These are phyloP conservation scores for Trematocara marginatum DNA, from an alignment of 2,113 vertebrate species.

Conservation along the genomic window DNA sequence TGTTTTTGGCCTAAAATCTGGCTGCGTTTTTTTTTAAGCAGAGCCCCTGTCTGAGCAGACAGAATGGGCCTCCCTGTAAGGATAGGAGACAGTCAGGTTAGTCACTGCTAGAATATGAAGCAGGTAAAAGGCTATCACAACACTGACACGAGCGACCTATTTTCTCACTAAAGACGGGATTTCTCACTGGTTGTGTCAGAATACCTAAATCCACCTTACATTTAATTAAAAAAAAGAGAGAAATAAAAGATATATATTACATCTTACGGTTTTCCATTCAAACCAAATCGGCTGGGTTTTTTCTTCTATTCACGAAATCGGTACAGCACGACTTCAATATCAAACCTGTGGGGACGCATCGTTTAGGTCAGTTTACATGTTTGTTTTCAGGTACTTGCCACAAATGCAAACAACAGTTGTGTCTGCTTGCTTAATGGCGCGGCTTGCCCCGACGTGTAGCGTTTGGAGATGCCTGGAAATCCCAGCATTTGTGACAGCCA, in stretches of 20 bases:
- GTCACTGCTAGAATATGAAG: slow-evolving; percentile 27
- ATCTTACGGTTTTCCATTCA: slow-evolving; percentile 11
- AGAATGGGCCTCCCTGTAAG: slow-evolving; percentile 37
- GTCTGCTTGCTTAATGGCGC: slow-evolving; percentile 30
- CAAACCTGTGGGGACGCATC: not conserved
- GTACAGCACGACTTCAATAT: not conserved
- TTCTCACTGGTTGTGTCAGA: not conserved
- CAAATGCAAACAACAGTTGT: slow-evolving; percentile 25
- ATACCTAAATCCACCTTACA: not conserved
- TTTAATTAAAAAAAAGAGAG: not conserved
- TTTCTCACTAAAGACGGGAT: not conserved
- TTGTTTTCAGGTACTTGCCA: slow-evolving; percentile 23
- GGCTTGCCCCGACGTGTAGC: slow-evolving; percentile 40
- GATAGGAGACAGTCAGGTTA: slow-evolving; percentile 35
- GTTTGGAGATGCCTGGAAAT: slow-evolving; percentile 4
- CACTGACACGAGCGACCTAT: not conserved
- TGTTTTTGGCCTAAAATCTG: slow-evolving; percentile 12
- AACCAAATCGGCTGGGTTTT: not conserved
- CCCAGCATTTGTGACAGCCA: slow-evolving; percentile 33
- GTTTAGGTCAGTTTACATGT: slow-evolving; percentile 11
- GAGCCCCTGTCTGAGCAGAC: slow-evolving; percentile 31
- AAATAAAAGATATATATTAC: not conserved
- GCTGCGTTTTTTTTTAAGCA: not conserved
- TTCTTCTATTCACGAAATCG: not conserved
- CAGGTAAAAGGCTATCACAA: slow-evolving; percentile 39